phyloP scores from a whole-genome alignment of 2,113 vertebrate species.

The Dipodomys ordii region DNA sequence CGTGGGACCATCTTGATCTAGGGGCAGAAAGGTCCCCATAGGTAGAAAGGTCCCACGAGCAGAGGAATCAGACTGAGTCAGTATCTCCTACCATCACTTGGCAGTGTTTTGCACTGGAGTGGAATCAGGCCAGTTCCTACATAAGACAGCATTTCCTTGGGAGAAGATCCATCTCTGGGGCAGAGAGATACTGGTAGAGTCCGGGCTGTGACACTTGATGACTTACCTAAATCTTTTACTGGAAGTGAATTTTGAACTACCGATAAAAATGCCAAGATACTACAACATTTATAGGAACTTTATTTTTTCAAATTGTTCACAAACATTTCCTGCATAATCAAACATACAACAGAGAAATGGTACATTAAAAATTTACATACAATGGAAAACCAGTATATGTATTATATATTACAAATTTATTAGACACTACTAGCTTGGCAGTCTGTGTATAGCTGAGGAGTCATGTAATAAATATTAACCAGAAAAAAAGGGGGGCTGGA shows the following conservation, averaged over 20 bases:
- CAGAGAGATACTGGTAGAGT: not conserved
- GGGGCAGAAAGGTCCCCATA: too few species aligned
- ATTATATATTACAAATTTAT: constrained; percentile 70
- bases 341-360: constrained; percentile 85
- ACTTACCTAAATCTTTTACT: constrained; percentile 73
- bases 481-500: not conserved
- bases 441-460: constrained; percentile 82
- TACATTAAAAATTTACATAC: constrained; percentile 86
- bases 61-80: not conserved
- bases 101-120: not conserved
- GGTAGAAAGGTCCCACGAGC: not conserved
- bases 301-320: constrained; percentile 84
- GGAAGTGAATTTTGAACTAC: constrained; percentile 85
- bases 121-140: not conserved
- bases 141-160: not conserved
- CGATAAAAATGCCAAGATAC: constrained; percentile 86
- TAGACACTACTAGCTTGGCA: constrained; percentile 79
- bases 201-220: not conserved
- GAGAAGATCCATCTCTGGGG: not conserved
- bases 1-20: too few species aligned
- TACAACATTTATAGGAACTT: constrained; percentile 86
- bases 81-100: not conserved
- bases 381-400: constrained; percentile 84
- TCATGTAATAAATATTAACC: constrained; percentile 82
- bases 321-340: constrained; percentile 84